These are phyloP conservation scores for Orius laevigatus DNA, from an alignment of 1,140 invertebrate species.

Conservation along the genomic window DNA sequence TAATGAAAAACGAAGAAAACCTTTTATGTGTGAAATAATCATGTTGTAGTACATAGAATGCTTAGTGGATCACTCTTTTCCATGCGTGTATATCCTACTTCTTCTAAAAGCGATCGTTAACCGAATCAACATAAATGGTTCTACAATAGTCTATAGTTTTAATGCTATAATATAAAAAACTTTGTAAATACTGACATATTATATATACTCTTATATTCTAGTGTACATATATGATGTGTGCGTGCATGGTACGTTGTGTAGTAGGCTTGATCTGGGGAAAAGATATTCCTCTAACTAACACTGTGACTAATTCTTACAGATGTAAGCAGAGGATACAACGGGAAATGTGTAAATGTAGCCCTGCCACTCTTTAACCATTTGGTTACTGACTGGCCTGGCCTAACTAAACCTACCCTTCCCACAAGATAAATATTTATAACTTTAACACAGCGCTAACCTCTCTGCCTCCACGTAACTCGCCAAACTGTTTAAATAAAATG, in stretches of 20 bases:
- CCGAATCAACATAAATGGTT: conserved; percentile 7
- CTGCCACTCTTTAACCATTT: conserved; percentile 14
- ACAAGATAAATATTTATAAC: conserved; percentile 17
- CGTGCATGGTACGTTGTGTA: conserved; percentile 18
- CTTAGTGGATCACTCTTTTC: conserved; percentile 16
- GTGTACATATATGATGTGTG: conserved; percentile 13
- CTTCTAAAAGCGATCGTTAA: conserved; percentile 11
- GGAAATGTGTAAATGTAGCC: conserved; percentile 12
- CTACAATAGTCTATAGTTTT: conserved; percentile 1
- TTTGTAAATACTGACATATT: conserved; percentile 15
- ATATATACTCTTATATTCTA: conserved; percentile 1
- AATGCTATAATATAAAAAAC: conserved; percentile 7
- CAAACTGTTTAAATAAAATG: conserved; percentile 20
- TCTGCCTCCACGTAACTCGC: conserved; percentile 31
- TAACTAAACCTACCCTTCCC: conserved; percentile 18
- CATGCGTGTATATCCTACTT: conserved; percentile 15
- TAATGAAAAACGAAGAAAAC: too few relatives aligned
- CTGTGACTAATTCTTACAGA: conserved; percentile 19
- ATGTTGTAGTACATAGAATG: conserved; percentile 17
- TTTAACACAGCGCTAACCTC: conserved; percentile 22
- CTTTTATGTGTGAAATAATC: conserved; percentile 15
- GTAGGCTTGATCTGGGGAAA: conserved; percentile 18
- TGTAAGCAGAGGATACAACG: conserved; percentile 16
- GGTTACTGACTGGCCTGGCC: conserved; percentile 12
- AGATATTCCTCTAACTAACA: conserved; percentile 17